A percentile compares a stretch with the other conserved stretches of the same genome.
phyloP scores from a whole-genome alignment of 2,113 vertebrate species.

The Dipodomys stephensi region DNA sequence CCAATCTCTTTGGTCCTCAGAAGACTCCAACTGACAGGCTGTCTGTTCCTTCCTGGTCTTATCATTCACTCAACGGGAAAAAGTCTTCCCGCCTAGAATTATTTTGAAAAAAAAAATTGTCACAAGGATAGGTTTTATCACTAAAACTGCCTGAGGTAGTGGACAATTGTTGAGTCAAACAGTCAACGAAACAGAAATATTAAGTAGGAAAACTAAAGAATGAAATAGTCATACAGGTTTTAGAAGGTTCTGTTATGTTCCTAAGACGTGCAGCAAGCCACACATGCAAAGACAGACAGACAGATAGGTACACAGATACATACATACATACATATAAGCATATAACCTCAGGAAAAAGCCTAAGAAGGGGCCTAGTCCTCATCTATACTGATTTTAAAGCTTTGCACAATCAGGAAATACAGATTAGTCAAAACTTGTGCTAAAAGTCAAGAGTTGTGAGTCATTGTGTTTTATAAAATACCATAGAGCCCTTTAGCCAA shows the following conservation, averaged over 20 bases:
- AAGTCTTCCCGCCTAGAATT: neutral
- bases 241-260: neutral
- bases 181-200: neutral
- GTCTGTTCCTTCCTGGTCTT: neutral
- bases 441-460: neutral
- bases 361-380: neutral
- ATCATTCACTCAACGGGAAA: neutral
- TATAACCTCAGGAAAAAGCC: neutral
- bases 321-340: too few relatives aligned
- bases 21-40: neutral
- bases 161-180: neutral
- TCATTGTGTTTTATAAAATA: neutral
- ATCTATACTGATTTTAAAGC: neutral
- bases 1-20: neutral
- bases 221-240: neutral
- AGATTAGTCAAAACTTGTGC: neutral
- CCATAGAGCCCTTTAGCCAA: neutral
- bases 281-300: too few relatives aligned
- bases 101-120: neutral
- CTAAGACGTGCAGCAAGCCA: neutral
- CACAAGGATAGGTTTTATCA: neutral
- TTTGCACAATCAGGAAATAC: neutral
- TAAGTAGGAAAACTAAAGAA: slow-evolving; percentile 27
- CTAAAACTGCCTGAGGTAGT: neutral
- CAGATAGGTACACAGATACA: neutral